Evolutionary conservation across 92 coral and sea anemone genomes (phyloP), one percentile per base, ranked within the genome.

Genomic region (Palythoa grandis): DNA sequence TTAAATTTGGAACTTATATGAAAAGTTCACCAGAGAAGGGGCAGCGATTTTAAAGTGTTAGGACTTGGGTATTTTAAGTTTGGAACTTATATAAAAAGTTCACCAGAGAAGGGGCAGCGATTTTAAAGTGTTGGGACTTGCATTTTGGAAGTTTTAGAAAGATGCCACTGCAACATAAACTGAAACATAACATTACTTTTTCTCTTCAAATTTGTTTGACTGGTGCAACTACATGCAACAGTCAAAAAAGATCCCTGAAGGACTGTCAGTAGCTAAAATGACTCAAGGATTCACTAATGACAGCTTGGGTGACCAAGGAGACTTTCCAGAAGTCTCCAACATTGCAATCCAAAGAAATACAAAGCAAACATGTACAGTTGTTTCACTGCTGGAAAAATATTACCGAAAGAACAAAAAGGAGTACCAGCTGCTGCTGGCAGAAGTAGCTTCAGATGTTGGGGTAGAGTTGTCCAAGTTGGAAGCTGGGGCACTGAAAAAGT

Each of bases 401-500:
- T 71, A 71, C 76, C 53, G 52, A 71, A 71, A 71, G 76, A 71
- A 71, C 76, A 71, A 71, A 47, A 71, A 71, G 48, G 20, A 70
- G 16, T 70, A 70, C 75, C 75, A 70, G 75, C 75, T 70, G 75
- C 75, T 70, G 52, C 75, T 70, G 25, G n/a, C 67, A 60, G 67
- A 60, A 1, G 67, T 60, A 60, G 67, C 67, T 60, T 60, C 19
- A 11, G 23, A 60, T 60, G 67, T 60, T 60, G 67, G 67, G 67
- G 67, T 60, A 60, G 67, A 60, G 67, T 60, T 6, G 67, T 60
- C 67, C 67, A 17, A 60, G 67, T 13, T 60, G 67, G 67, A 60
- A 60, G 67, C 19, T 20, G 23, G 0, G 67, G 23, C 67, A 60
- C 67, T 60, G 67, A 60, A 60, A 60, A 20, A 11, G 2, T 60